Evolutionary conservation across 2,113 vertebrate genomes (phyloP), one percentile per base, ranked within the genome.

Genomic region (Onychostruthus taczanowskii): DNA sequence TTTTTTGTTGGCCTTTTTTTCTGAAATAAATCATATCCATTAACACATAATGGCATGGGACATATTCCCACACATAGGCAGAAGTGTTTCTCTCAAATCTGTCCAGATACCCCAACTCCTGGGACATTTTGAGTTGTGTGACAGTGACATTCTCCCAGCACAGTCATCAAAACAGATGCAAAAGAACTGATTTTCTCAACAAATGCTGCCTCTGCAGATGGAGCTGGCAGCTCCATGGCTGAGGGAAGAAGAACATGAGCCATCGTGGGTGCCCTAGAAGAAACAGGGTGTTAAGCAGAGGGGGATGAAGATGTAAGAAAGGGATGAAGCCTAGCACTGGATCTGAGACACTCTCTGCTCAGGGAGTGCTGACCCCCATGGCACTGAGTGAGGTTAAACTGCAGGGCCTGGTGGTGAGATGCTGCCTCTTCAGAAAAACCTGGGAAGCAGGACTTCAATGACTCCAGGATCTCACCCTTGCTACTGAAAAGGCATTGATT

Each of bases 211-310:
- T 63, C 23, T 24, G n/a, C 52, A 75, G 77, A 44, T 13, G 63
- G 82, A 53, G 30, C 27, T 55, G 44, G n/a, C 59, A 82, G 78
- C 58, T 41, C 58, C 6, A 1, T 30, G 76, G 39, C 55, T 41
- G 27, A 23, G 37, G 33, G 30, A 44, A 59, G 37, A 62, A 41
- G 3, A 64, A 33, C 5, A 9, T 0, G 33, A 77, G 56, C 30
- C 33, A 23, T 1, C 0, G 0, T 4, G n/a, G 27, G 35, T 30
- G 22, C 50, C 41, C 6, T 20, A 31, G 49, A 31, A 53, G 33
- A 19, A 46, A 18, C 0, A 1, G 17, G 55, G 27, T 21, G 33
- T 21, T 33, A n/a, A 61, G 23, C 27, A 74, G 59, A 61, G 37
- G 18, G 33, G 23, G 19, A 28, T 68, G 70, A 72, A 83, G 53